Evolutionary conservation across 2,113 vertebrate species (phyloP), one percentile per base, ranked within the genome.

Genomic region (Prinia subflava): DNA sequence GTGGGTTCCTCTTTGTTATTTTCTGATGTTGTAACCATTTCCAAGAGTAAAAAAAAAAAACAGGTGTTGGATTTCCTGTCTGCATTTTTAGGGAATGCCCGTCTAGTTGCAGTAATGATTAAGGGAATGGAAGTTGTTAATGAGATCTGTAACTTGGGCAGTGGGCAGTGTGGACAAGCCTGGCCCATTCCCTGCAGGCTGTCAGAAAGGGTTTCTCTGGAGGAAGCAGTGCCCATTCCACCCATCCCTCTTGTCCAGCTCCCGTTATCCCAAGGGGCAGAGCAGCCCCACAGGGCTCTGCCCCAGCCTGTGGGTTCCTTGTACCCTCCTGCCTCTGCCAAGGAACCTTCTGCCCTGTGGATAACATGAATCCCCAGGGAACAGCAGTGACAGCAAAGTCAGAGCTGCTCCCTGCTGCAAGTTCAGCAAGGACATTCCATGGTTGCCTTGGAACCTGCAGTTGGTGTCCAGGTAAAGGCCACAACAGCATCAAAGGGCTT

Each of bases 231-330:
- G 64, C 6, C 41, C 6, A 2, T 68, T 50, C 57, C 33, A 28
- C 3, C 21, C 44, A 10, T 4, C 46, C 55, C 7, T 52, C 49
- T 68, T 63, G 24, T 5, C 59, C 39, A 28, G 33, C 27, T 68
- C 35, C 35, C 4, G 0, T 41, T 31, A 14, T 7, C 25, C 47
- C 60, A 1, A 0, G 3, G 35, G 60, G 23, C 30, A 21, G 46
- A 59, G 15, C 46, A 30, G 27, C 42, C 13, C 35, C 1, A 2
- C 27, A 35, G 12, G 1, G 3, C 9, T 35, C 41, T 2, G 2
- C 17, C 19, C 30, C 46, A n/a, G 49, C n/a, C 4, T 8, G 2
- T 4, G 47, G 4, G 6, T 33, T 1, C 42, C 27, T 62, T 42
- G 22, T 11, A 3, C 19, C 49, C 41, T 39, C 27, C 22, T 12